Evolutionary conservation across 2,797 vertebrate genomes (phyloP).

Genomic region (Hydrocynus forskahlii): DNA sequence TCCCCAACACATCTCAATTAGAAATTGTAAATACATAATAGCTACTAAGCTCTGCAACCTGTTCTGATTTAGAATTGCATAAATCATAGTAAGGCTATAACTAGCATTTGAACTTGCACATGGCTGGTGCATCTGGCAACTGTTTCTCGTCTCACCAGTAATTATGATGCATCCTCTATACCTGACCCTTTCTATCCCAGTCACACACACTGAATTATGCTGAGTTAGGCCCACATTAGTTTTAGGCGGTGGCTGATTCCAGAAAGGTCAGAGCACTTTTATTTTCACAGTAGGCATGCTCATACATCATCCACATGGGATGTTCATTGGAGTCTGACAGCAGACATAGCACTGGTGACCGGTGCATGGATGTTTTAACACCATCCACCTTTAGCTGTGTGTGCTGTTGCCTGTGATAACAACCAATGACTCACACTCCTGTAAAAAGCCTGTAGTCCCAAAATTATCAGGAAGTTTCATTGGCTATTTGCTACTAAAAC

Average conservation of each 20-base stretch:
- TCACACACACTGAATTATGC: conserved; percentile 26
- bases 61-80: too few relatives aligned
- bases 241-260: conserved; percentile 36
- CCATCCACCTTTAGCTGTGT: conserved; percentile 33
- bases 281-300: conserved; percentile 47
- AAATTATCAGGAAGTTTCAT: conserved; percentile 10
- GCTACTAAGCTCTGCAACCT: too few relatives aligned
- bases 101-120: too few relatives aligned
- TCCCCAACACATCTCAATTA: too few relatives aligned
- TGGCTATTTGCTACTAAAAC: too few relatives aligned
- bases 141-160: too few relatives aligned
- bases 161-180: conserved; percentile 34
- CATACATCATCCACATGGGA: conserved; percentile 50
- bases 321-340: conserved; percentile 52
- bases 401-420: conserved; percentile 14
- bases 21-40: too few relatives aligned
- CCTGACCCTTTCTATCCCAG: not conserved
- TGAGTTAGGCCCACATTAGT: conserved; percentile 24
- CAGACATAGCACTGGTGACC: conserved; percentile 21
- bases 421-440: conserved; percentile 14
- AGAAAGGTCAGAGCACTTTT: conserved; percentile 52
- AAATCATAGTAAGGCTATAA: too few relatives aligned
- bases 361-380: conserved; percentile 29
- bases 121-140: too few relatives aligned
- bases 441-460: conserved; percentile 34